A percentile compares a stretch with the other conserved stretches of the same genome.
phyloP scores from a whole-genome alignment of 2,113 vertebrate genomes.

The Thamnaconus septentrionalis region DNA sequence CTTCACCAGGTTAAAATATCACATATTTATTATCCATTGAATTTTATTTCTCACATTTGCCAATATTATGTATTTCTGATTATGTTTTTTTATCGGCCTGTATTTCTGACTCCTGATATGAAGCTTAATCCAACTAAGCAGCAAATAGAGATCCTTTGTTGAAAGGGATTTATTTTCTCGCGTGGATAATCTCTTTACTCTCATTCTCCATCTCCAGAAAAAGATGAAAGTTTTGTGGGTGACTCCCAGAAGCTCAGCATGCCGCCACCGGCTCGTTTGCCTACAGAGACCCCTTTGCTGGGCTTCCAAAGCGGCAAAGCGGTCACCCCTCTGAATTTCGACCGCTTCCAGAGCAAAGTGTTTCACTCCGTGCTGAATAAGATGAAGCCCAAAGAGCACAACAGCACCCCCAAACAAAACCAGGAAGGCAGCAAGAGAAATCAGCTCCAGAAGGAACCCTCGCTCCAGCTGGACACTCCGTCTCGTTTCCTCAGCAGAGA shows the following conservation, averaged over 20 bases:
- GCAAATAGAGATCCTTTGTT: no score
- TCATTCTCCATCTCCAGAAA: conserved; percentile 54
- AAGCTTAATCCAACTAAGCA: no score
- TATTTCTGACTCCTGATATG: no score
- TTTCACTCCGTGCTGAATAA: conserved; percentile 82
- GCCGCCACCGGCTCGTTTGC: conserved; percentile 29
- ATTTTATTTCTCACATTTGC: no score
- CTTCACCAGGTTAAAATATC: conserved; percentile 75
- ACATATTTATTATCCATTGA: background rate
- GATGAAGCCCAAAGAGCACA: conserved; percentile 61
- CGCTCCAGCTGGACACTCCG: conserved; percentile 88
- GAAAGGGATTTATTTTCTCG: no score
- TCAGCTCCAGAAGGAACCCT: conserved; percentile 75
- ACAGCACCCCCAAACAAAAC: conserved; percentile 46
- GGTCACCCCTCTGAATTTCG: conserved; percentile 88
- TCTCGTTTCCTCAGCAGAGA: conserved; percentile 93
- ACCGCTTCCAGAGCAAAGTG: conserved; percentile 88
- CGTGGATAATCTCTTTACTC: background rate
- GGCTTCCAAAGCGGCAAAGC: conserved; percentile 70
- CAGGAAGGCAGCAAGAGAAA: conserved; percentile 40
- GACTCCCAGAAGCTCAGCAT: conserved; percentile 68
- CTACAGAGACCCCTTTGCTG: conserved; percentile 64
- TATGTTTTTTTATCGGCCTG: background rate
- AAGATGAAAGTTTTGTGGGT: conserved; percentile 75
- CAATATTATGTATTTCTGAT: background rate